Base-by-base conservation (phyloP, 2,888 invertebrate genomes). In the Rhodophaea formosa region DNA sequence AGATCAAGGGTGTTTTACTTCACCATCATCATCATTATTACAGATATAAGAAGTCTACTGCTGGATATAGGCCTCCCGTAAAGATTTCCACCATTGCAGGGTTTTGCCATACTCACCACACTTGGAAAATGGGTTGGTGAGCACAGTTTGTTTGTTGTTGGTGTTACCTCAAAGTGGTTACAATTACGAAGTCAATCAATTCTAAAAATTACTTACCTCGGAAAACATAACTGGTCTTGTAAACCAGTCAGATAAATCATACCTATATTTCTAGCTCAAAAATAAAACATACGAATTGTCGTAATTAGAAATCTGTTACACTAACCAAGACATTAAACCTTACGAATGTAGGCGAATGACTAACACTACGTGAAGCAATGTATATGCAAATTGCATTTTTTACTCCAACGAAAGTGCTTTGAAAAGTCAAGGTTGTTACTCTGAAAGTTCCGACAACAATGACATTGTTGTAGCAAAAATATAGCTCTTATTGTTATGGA, bases 401-500 rank as follows among this genome's bases (percentile, higher is more conserved):
- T 66, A 56, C 64, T 62, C 63, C 53, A 65, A 66, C 63, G 74
- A 73, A 73, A 75, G 75, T 69, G 55, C 53, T 15, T 49, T 44
- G 46, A 71, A 73, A 75, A 70, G 71, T 74, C 74, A 76, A 74
- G 75, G 75, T 17, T 60, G 52, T 14, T 51, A 55, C 60, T 62
- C 62, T 61, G 61, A 65, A 56, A 59, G 62, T 65, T 65, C 60
- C 60, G 59, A 56, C 44, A 59, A 32, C 58, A 56, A 58, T 61
- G 56, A 14, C 39, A 49, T n/a, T 16, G 29, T 47, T 16, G 35
- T n/a, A 47, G 39, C 17, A 29, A 35, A 52, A 12, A n/a, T 39
- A 52, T 12, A 5, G 16, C 8, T 17, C 45, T 10, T 45, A 17
- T 45, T 45, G 12, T 39, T 39, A 39, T 12, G 3, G 39, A 12